Percentiles rank a stretch among this genome's conserved stretches.
These are phyloP conservation scores for Etheostoma cragini DNA, from an alignment of 2,113 vertebrate species.

Conservation along the genomic window DNA sequence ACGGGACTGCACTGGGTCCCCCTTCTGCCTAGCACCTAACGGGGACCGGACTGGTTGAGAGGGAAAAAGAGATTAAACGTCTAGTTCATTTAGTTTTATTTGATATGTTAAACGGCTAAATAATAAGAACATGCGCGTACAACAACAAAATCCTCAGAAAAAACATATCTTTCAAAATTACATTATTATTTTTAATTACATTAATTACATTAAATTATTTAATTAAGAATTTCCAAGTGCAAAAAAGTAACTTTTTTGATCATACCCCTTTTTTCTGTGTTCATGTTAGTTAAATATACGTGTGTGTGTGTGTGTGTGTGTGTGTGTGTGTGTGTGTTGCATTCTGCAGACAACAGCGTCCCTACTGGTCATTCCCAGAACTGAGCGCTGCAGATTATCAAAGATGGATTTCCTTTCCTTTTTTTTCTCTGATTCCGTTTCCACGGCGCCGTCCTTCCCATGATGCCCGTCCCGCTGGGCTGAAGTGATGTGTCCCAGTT, in stretches of 20 bases:
- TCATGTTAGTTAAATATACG: background rate
- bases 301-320: conserved; percentile 5
- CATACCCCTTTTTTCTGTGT: too few species aligned
- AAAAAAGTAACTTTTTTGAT: too few species aligned
- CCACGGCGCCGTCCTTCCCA: conserved; percentile 43
- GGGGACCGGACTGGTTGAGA: conserved; percentile 48
- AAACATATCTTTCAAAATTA: too few species aligned
- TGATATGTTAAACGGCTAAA: too few species aligned
- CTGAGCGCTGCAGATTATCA: conserved; percentile 34
- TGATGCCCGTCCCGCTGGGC: conserved; percentile 45
- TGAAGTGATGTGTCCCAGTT: conserved; percentile 67
- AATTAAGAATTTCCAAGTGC: too few species aligned
- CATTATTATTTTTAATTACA: too few species aligned
- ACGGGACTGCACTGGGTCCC: conserved; percentile 48
- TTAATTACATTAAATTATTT: too few species aligned
- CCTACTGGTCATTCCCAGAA: conserved; percentile 64
- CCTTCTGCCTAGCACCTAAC: conserved; percentile 50
- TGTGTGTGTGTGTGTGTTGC: background rate
- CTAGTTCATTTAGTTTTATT: too few species aligned
- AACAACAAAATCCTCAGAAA: too few species aligned
- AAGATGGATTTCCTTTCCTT: background rate
- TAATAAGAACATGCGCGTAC: too few species aligned
- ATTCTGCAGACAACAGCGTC: conserved; percentile 70
- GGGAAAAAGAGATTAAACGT: conserved; percentile 53
- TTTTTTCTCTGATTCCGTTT: conserved; percentile 29